phyloP scores from a whole-genome alignment of 2,113 vertebrate genomes.

The Forbesichthys papilliferus region DNA sequence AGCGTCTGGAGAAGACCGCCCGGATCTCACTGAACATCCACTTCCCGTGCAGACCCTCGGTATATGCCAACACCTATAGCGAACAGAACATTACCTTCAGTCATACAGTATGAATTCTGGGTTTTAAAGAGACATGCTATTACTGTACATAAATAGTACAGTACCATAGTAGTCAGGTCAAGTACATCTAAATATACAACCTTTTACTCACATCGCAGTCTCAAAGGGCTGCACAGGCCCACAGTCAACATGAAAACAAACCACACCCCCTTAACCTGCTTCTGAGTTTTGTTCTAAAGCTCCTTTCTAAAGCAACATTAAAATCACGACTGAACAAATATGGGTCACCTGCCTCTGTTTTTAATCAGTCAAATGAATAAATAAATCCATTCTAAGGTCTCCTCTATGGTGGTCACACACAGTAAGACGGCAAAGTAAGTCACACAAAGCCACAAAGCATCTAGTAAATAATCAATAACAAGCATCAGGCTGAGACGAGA shows the following conservation, averaged over 20 bases:
- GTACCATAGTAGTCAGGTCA: too few species aligned
- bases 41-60: conserved; percentile 96
- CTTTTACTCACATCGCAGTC: too few species aligned
- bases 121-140: too few species aligned
- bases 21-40: conserved; percentile 99
- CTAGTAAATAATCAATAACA: conserved; percentile 64
- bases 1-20: conserved; percentile 93
- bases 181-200: too few species aligned
- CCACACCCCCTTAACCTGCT: neutral
- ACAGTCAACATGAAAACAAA: neutral
- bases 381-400: too few species aligned
- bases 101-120: too few species aligned
- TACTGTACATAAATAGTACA: too few species aligned
- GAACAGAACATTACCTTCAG: neutral
- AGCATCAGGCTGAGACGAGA: conserved; percentile 18
- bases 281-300: neutral
- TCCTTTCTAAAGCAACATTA: neutral
- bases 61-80: conserved; percentile 88
- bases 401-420: neutral
- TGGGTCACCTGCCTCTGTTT: too few species aligned
- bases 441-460: neutral
- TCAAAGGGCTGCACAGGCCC: neutral
- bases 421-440: conserved; percentile 16
- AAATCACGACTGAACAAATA: too few species aligned
- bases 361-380: too few species aligned